Evolutionary conservation across 2,888 invertebrate genomes (phyloP), one percentile per base, ranked within the genome.

Genomic region (Orchesellides sinensis): DNA sequence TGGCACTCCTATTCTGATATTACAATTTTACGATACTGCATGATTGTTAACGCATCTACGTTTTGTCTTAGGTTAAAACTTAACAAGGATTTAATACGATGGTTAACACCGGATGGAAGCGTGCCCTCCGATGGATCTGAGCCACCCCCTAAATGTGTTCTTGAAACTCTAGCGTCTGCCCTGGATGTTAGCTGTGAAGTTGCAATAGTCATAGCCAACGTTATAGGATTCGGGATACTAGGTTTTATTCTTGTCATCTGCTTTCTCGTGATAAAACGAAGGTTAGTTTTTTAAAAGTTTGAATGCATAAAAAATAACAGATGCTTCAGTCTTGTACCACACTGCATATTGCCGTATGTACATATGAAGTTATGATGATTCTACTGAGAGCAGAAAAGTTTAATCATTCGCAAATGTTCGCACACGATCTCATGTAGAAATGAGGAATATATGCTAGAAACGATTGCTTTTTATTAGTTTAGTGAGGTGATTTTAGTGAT

Each of bases 101-200:
- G 96, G 96, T 90, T 93, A 56, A 93, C 93, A 0, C 87, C 90
- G 0, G 92, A 92, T 88, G 92, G 92, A 1, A 89, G 89, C 35
- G 90, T 89, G 78, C 96, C 96, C 0, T 92, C 92, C 82, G 95
- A 95, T 89, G 96, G 95, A 29, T 91, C 92, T 5, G 81, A 73
- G 89, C 90, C 87, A 0, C 78, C 78, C 17, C 78, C 78, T 0
- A 91, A 91, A 45, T 97, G 97, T 89, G 91, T 93, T 10, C 91
- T 96, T 83, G 91, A 94, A 54, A 90, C 92, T 1, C 90, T 97
- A 47, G 94, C 96, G 0, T 92, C 92, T 59, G 89, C 93, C 6
- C 91, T 97, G 32, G 92, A 92, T 85, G 93, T 94, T 0, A 92
- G 93, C 77, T 97, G 97, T 90, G 94, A 94, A 88, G 92, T 92